Evolutionary conservation across 1,140 invertebrate species (phyloP).

Genomic region (Lycorma delicatula): DNA sequence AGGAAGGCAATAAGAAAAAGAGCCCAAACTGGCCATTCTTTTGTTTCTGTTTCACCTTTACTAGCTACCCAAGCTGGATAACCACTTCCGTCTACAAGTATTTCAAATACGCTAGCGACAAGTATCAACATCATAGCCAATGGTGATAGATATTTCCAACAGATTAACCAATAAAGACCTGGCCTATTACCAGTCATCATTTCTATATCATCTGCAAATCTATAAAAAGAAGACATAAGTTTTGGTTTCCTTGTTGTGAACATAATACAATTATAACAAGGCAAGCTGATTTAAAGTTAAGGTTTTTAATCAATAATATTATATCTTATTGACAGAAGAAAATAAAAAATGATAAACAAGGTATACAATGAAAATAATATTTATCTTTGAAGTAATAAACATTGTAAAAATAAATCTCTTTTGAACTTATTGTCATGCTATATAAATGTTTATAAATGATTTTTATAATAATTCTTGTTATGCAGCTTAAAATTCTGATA

Average conservation of each 20-base stretch:
- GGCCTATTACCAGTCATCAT: conserved; percentile 86
- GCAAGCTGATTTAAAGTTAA: too few species aligned
- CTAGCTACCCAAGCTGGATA: conserved; percentile 77
- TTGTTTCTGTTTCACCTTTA: conserved; percentile 58
- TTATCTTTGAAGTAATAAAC: neutral
- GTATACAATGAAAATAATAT: too few species aligned
- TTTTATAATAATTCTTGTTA: too few species aligned
- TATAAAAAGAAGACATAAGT: conserved; percentile 32
- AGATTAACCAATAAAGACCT: conserved; percentile 81
- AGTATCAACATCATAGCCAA: conserved; percentile 84
- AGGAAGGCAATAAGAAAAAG: conserved; percentile 65
- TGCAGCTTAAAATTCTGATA: too few species aligned
- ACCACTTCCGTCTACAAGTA: conserved; percentile 67
- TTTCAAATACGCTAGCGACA: conserved; percentile 72
- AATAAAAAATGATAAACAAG: too few species aligned
- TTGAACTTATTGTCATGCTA: too few species aligned
- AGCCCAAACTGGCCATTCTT: conserved; percentile 73
- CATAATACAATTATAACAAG: conserved; percentile 12
- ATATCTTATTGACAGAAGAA: neutral
- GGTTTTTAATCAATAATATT: neutral
- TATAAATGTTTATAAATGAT: too few species aligned
- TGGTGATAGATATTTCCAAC: conserved; percentile 90
- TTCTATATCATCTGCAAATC: conserved; percentile 89
- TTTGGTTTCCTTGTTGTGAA: neutral
- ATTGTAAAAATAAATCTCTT: neutral